A percentile compares a stretch with the other conserved stretches of the same genome.
Conservation (phyloP, 1,140 invertebrate species). For the Asbolus verrucosus region DNA sequence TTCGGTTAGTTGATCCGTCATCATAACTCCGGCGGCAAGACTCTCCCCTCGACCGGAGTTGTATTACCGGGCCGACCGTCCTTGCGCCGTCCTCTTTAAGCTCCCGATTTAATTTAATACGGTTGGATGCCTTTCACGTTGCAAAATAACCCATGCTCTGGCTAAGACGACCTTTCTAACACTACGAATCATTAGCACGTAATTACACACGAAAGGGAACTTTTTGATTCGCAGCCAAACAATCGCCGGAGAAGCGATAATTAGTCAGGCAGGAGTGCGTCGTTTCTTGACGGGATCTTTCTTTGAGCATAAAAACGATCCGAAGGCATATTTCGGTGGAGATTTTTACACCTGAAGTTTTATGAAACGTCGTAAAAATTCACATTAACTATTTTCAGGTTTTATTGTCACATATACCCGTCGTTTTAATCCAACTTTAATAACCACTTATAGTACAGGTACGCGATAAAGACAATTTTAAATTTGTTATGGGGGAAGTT, state of each 20-base stretch:
- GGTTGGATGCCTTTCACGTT: constrained; percentile 35
- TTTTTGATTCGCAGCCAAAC: constrained; percentile 3
- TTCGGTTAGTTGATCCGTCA: constrained; percentile 30
- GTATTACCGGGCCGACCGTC: constrained; percentile 5
- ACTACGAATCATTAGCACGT: constrained; percentile 9
- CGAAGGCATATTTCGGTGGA: constrained; percentile 18
- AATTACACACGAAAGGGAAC: constrained; percentile 6
- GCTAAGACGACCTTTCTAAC: constrained; percentile 11
- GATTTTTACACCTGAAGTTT: constrained; percentile 25
- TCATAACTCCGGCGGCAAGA: constrained; percentile 27
- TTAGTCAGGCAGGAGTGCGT: constrained; percentile 3
- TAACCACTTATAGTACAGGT: constrained; percentile 33
- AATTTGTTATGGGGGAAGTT: constrained; percentile 28
- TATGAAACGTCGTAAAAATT: constrained; percentile 18
- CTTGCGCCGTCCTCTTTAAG: constrained; percentile 22
- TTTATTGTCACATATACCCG: constrained; percentile 36
- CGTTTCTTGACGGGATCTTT: too few species aligned
- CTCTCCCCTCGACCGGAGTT: constrained; percentile 1
- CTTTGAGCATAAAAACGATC: background rate
- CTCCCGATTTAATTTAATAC: constrained; percentile 32
- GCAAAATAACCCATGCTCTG: constrained; percentile 25
- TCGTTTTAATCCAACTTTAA: constrained; percentile 27
- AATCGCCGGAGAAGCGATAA: background rate
- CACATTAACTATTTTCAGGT: constrained; percentile 33
- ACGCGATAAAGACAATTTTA: constrained; percentile 35